phyloP scores from a whole-genome alignment of 2,888 invertebrate genomes.

The Lepidonotus clava region DNA sequence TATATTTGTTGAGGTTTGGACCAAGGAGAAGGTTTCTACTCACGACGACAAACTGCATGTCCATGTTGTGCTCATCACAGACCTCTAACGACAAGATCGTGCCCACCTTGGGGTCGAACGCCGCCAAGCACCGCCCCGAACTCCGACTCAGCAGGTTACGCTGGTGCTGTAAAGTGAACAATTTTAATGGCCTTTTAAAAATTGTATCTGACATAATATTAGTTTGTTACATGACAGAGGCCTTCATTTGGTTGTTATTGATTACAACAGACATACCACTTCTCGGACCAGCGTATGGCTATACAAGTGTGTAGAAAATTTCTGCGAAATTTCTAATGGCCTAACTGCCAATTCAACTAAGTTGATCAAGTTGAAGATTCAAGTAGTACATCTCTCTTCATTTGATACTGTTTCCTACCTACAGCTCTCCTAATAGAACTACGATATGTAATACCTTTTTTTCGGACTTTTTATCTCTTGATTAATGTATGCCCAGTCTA shows the following conservation, averaged over 20 bases:
- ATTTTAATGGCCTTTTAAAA: too few relatives aligned
- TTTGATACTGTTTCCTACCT: too few relatives aligned
- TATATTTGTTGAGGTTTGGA: too few relatives aligned
- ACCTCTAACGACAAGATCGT: slow-evolving; percentile 69
- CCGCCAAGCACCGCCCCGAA: slow-evolving; percentile 72
- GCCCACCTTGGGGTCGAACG: slow-evolving; percentile 63
- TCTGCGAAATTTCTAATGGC: neutral
- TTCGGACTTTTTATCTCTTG: neutral
- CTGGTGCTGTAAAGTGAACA: slow-evolving; percentile 67
- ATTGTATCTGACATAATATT: too few relatives aligned
- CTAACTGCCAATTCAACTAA: neutral
- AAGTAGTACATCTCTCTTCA: too few relatives aligned
- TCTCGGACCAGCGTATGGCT: neutral
- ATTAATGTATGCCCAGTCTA: neutral
- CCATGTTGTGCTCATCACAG: slow-evolving; percentile 65
- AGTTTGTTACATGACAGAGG: neutral
- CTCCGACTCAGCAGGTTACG: slow-evolving; percentile 71
- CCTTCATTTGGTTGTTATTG: neutral
- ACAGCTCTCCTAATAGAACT: too few relatives aligned
- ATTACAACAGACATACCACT: neutral
- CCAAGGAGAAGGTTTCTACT: neutral
- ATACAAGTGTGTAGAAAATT: neutral
- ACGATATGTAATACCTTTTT: neutral
- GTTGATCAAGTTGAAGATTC: too few relatives aligned
- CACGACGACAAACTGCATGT: slow-evolving; percentile 60